Evolutionary conservation across 2,888 invertebrate genomes (phyloP).

Genomic region (Branchipolynoe longqiensis): DNA sequence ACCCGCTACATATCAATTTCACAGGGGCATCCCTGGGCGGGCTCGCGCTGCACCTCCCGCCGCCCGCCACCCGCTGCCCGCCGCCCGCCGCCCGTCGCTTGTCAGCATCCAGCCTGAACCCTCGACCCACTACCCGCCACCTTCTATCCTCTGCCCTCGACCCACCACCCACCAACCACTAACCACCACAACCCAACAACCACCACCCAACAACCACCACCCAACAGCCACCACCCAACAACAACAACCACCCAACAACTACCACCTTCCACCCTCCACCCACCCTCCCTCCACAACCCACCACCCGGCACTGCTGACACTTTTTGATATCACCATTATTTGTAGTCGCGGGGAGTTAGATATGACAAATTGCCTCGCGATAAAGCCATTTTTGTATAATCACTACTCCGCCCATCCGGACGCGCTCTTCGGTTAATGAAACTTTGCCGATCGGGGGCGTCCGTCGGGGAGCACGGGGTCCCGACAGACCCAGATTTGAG

Average conservation of each 20-base stretch:
- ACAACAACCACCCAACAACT: too few species aligned
- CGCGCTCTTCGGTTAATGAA: conserved; percentile 53
- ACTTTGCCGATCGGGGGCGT: conserved; percentile 14
- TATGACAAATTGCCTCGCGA: conserved; percentile 52
- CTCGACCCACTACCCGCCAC: too few species aligned
- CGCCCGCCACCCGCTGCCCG: too few species aligned
- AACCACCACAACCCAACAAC: too few species aligned
- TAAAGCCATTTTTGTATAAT: conserved; percentile 55
- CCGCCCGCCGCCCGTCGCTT: too few species aligned
- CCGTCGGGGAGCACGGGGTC: background rate
- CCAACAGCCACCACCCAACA: too few species aligned
- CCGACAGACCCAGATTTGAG: conserved; percentile 48
- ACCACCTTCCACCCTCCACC: too few species aligned
- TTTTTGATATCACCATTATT: conserved; percentile 52
- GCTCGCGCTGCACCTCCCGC: background rate
- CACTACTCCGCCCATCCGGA: conserved; percentile 52
- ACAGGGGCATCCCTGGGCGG: conserved; percentile 23
- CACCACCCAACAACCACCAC: too few species aligned
- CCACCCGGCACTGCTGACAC: background rate
- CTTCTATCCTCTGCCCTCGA: too few species aligned
- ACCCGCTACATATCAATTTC: conserved; percentile 52
- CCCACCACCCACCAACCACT: too few species aligned
- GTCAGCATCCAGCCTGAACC: too few species aligned
- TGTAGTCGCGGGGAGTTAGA: conserved; percentile 53
- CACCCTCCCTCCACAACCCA: too few species aligned